A percentile compares a stretch with the other conserved stretches of the same genome.
phyloP scores from a whole-genome alignment of 2,113 vertebrate genomes.

The Sapajus apella region DNA sequence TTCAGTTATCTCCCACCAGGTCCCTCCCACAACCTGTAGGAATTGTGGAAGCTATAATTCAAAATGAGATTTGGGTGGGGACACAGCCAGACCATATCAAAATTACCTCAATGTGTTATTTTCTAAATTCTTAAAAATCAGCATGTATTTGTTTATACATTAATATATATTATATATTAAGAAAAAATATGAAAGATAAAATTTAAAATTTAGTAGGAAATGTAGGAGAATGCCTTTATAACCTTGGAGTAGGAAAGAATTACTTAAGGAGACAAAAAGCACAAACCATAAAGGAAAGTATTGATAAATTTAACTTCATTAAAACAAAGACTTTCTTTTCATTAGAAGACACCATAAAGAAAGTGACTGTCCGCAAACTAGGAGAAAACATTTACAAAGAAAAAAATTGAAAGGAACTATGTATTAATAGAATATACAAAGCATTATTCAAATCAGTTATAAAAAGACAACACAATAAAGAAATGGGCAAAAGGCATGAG shows the following conservation, averaged over 20 bases:
- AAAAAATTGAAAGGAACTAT: background rate
- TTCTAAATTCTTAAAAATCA: background rate
- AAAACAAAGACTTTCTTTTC: background rate
- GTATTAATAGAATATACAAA: background rate
- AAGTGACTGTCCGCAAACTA: background rate
- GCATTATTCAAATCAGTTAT: background rate
- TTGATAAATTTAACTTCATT: background rate
- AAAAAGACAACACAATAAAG: background rate
- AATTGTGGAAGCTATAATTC: too few relatives aligned
- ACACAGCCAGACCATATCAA: too few relatives aligned
- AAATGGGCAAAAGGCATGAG: background rate
- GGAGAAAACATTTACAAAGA: background rate
- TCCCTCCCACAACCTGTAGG: too few relatives aligned
- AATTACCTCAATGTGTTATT: background rate
- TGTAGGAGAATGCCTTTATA: background rate
- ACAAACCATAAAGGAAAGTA: background rate
- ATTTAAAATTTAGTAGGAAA: background rate
- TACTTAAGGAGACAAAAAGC: background rate
- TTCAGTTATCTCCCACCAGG: too few relatives aligned
- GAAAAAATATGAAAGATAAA: background rate
- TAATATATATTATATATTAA: background rate
- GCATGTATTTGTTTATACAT: background rate
- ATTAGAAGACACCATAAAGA: background rate
- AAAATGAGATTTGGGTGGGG: too few relatives aligned
- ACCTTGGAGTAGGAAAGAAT: background rate